Percentiles rank a stretch among this genome's conserved stretches.
These are phyloP conservation scores for Caenorhabditis afra DNA, from an alignment of 2,888 invertebrate genomes.

Conservation along the genomic window DNA sequence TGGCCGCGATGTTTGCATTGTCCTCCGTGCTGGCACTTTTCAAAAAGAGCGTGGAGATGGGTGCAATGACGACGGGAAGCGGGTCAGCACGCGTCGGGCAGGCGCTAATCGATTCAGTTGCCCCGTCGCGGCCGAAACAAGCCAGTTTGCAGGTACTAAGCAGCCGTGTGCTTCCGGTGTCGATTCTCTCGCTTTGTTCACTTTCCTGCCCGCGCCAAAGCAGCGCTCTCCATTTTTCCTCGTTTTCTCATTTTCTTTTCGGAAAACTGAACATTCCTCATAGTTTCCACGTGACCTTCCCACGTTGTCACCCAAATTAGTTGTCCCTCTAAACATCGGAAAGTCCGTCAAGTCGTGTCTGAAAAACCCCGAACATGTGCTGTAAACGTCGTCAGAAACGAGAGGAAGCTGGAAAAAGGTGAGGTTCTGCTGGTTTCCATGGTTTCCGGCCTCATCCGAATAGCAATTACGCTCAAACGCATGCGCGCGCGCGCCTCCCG, in stretches of 20 bases:
- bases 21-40: conserved; percentile 20
- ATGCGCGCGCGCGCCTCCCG: too few relatives aligned
- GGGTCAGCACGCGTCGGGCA: conserved; percentile 6
- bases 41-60: neutral
- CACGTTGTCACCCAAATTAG: too few relatives aligned
- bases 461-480: conserved; percentile 34
- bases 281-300: conserved; percentile 15
- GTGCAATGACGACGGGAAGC: conserved; percentile 25
- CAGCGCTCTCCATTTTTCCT: neutral
- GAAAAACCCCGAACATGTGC: conserved; percentile 13
- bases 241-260: neutral
- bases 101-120: conserved; percentile 34
- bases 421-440: conserved; percentile 6
- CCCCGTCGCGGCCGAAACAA: conserved; percentile 21
- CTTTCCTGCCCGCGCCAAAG: neutral
- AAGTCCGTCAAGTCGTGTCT: neutral
- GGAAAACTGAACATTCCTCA: neutral
- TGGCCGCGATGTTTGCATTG: neutral
- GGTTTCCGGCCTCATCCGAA: conserved; percentile 18
- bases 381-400: conserved; percentile 12
- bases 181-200: conserved; percentile 21
- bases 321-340: too few relatives aligned
- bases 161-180: conserved; percentile 47
- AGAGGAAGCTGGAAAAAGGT: conserved; percentile 37
- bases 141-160: conserved; percentile 39